Conservation (phyloP, 2,888 invertebrate genomes). For the Ophraella communa region DNA sequence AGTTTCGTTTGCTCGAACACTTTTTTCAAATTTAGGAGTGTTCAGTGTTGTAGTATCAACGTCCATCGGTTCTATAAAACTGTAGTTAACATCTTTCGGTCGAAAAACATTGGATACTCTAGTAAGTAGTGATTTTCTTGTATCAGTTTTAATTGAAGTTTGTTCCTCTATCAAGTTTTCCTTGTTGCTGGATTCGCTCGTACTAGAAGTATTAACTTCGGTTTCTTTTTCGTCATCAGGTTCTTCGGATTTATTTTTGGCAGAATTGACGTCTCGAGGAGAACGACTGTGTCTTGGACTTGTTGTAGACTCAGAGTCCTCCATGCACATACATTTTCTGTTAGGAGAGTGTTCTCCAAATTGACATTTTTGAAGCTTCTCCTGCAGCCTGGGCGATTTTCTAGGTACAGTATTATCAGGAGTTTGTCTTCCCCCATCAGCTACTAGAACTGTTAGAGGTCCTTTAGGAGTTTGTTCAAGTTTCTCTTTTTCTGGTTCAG, state of each 20-base stretch:
- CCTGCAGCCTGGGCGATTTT: slow-evolving; percentile 38
- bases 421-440: neutral
- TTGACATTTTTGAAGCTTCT: slow-evolving; percentile 9
- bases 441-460: neutral
- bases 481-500: neutral
- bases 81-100: slow-evolving; percentile 35
- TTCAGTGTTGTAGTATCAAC: slow-evolving; percentile 36
- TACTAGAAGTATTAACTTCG: slow-evolving; percentile 32
- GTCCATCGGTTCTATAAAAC: slow-evolving; percentile 44
- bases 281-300: neutral
- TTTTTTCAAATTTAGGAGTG: slow-evolving; percentile 21
- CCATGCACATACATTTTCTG: neutral
- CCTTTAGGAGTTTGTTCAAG: neutral
- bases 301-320: neutral
- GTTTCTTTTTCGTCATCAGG: slow-evolving; percentile 5
- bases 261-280: neutral
- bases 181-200: slow-evolving; percentile 37
- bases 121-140: neutral
- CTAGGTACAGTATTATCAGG: slow-evolving; percentile 5
- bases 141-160: neutral
- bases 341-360: neutral
- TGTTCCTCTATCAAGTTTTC: slow-evolving; percentile 30
- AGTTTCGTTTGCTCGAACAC: slow-evolving; percentile 12
- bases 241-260: neutral
- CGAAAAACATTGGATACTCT: slow-evolving; percentile 41